Base-by-base conservation (phyloP, 1,140 invertebrate species). In the Ganaspis sp. region DNA sequence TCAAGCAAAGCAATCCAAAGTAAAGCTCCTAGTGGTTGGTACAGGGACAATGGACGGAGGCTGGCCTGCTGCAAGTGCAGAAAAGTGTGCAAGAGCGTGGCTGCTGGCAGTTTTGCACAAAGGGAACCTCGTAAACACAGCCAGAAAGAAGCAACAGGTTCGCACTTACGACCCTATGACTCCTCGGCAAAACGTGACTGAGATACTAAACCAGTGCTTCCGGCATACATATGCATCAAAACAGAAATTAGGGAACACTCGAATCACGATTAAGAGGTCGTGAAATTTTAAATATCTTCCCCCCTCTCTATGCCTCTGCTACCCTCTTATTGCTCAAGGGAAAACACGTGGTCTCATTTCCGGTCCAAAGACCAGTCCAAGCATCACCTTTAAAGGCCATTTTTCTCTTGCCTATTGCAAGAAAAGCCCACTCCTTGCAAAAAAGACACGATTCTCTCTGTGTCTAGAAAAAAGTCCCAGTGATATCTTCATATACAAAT, bases 1-100 rank as follows among this genome's bases (percentile, higher is more conserved):
- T 74, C 34, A 40, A 74, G 70, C 69, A 53, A 69, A 74, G 54
- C 53, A 76, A 74, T 69, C 34, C 29, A 74, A 34, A 34, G 29
- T 34, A 34, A 15, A 72, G 69, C 77, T 29, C n/a, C 37, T 29
- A 72, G 77, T 79, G 85, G 80, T 75, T 76, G 74, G 78, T 79
- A 75, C 76, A 78, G 12, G 75, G 70, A 79, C 74, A 49, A 38
- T 53, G 11, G 0, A 23, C n/a, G 26, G 69, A 42, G 77, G 42
- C 26, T 75, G 80, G n/a, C 37, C 54, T 73, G 45, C 70, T 73
- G 70, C 37, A 45, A 42, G 70, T 71, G 42, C 70, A 71, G 37
- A 64, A 64, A 72, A 76, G 64, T 72, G 54, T 76, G 45, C 45
- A 49, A 49, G 45, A 49, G 45, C 45, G 58, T 29, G 23, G 23